A percentile compares a stretch with the other conserved stretches of the same genome.
Conservation (phyloP, 2,113 vertebrate species). For the Craseonycteris thonglongyai region DNA sequence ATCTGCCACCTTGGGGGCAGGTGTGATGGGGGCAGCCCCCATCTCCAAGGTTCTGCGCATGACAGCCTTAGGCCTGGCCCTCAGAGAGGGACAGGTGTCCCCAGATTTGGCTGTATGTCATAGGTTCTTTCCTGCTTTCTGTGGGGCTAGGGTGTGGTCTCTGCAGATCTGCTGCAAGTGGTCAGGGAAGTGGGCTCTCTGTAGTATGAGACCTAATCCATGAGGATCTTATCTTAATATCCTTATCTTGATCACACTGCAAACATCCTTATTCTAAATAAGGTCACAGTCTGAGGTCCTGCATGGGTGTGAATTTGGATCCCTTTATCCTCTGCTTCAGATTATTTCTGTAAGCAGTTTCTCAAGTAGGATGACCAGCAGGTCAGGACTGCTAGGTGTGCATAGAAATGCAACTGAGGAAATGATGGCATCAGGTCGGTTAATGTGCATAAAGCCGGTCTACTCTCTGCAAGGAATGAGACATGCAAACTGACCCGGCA, state of each 20-base stretch:
- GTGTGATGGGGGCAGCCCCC: neutral
- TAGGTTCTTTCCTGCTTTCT: neutral
- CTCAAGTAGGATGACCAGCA: neutral
- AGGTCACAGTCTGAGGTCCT: neutral
- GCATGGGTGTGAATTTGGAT: neutral
- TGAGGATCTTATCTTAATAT: neutral
- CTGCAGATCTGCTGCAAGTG: neutral
- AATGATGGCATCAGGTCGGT: too few relatives aligned
- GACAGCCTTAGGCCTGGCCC: neutral
- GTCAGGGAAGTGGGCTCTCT: neutral
- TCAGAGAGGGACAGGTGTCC: neutral
- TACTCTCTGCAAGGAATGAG: neutral
- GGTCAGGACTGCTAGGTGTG: neutral
- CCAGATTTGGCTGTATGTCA: neutral
- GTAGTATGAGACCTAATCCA: too few relatives aligned
- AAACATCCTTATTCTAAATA: neutral
- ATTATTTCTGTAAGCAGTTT: neutral
- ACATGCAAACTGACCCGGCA: conserved; percentile 33
- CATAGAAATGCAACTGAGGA: neutral
- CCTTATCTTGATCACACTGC: neutral
- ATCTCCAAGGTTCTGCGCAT: neutral
- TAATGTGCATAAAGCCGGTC: neutral
- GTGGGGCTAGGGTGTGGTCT: neutral
- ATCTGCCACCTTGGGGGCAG: neutral
- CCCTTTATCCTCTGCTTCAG: neutral